These are phyloP conservation scores for Hanleya hanleyi DNA, from an alignment of 2,888 invertebrate species.

Conservation along the genomic window DNA sequence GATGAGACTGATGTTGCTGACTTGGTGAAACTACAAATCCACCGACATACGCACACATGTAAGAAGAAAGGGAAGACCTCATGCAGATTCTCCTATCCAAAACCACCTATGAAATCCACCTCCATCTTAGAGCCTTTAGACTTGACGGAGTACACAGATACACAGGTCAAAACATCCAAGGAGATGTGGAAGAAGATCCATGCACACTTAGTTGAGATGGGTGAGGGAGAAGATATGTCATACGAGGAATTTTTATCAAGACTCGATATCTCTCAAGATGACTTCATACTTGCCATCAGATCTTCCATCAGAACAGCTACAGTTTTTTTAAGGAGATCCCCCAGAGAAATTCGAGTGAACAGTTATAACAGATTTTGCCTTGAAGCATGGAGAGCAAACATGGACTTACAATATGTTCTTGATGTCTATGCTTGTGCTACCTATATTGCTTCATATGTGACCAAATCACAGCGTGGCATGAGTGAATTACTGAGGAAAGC, in stretches of 20 bases:
- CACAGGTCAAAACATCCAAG: constrained; percentile 8
- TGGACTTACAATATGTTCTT: constrained; percentile 33
- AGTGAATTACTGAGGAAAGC: constrained; percentile 39
- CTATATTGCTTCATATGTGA: constrained; percentile 42
- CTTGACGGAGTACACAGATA: not conserved
- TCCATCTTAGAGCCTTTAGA: constrained; percentile 29
- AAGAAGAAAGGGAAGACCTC: constrained; percentile 21
- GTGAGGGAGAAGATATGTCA: constrained; percentile 7
- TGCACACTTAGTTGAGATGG: not conserved
- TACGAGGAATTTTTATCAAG: constrained; percentile 2
- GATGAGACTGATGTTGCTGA: constrained; percentile 1
- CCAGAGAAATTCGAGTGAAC: constrained; percentile 24
- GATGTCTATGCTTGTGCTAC: constrained; percentile 45
- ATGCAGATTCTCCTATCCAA: constrained; percentile 38
- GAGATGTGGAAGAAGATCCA: not conserved
- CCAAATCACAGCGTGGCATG: constrained; percentile 44
- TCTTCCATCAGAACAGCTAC: not conserved
- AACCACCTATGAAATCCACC: constrained; percentile 31
- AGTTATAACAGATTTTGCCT: constrained; percentile 22
- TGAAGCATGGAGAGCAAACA: constrained; percentile 32
- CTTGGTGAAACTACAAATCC: constrained; percentile 14
- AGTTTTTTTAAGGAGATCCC: constrained; percentile 25
- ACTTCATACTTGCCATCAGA: constrained; percentile 23
- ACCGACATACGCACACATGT: constrained; percentile 31
- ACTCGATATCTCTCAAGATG: constrained; percentile 14